These are phyloP conservation scores for Zeugodacus cucurbitae DNA, from an alignment of 1,140 invertebrate species.

Conservation along the genomic window DNA sequence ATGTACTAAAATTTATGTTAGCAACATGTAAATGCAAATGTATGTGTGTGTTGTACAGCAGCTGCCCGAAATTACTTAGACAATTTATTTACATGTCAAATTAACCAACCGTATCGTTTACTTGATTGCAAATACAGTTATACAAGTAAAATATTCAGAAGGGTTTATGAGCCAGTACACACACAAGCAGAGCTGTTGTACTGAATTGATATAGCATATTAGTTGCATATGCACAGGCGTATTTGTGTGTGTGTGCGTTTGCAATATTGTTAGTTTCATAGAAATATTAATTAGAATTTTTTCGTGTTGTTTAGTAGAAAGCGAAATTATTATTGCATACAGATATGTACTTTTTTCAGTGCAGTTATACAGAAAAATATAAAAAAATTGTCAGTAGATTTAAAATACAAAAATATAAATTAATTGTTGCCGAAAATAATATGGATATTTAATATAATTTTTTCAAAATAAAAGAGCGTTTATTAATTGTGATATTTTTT, in stretches of 20 bases:
- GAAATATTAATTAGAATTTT: too few species aligned
- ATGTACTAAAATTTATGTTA: neutral
- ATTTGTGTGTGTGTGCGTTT: neutral
- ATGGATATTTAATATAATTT: too few species aligned
- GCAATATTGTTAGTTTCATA: too few species aligned
- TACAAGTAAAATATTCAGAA: neutral
- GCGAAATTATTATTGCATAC: too few species aligned
- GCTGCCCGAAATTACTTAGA: neutral
- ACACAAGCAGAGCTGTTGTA: neutral
- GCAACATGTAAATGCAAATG: neutral
- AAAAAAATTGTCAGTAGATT: too few species aligned
- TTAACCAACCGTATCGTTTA: conserved; percentile 15
- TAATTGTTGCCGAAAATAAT: too few species aligned
- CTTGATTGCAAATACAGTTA: neutral
- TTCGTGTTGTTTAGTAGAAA: too few species aligned
- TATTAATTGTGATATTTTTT: too few species aligned
- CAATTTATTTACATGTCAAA: conserved; percentile 1
- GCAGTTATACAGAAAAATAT: too few species aligned
- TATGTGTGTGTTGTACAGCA: neutral
- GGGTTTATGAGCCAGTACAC: neutral
- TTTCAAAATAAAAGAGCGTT: too few species aligned
- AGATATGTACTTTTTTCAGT: too few species aligned
- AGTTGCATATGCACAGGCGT: neutral
- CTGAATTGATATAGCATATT: neutral
- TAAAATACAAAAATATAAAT: too few species aligned